Base-by-base conservation (phyloP, 2,797 vertebrate species). In the Benthosema pterotum region DNA sequence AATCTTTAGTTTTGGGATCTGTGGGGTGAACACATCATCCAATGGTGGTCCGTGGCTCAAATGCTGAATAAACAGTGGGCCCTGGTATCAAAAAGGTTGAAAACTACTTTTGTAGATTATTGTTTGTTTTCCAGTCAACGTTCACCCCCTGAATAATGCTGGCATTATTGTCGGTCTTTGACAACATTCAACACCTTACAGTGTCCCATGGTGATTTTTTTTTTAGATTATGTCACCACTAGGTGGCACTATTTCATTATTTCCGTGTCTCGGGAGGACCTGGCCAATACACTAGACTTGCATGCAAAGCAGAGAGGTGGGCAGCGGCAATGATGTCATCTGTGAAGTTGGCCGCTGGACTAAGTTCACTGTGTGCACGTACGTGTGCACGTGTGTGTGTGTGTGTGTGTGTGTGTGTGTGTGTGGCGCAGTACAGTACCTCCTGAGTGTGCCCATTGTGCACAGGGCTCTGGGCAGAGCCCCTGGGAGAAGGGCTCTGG, bases 371-470 rank as follows among this genome's bases (percentile, higher is more conserved):
- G 9, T 70, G 32, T 50, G 38, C 57, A 51, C 56, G 15, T 60
- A 19, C 5, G 38, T 58, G 50, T 3, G 8, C 12, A 11, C 38
- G 58, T 15, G 28, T 50, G 46, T 60, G 47, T 38, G 16, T 45
- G 55, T 57, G 42, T 19, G 16, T 45, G 45, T 49, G 57, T 61
- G 32, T 51, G 28, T 28, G 38, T 18, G 48, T 52, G 28, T 42
- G 32, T 15, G 43, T 45, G 18, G 19, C 46, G 22, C 25, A 22
- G 57, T 2, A 0, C 51, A 60, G 22, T 75, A 91, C 90, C 83
- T 74, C 84, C 64, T 67, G 63, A 3, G 63, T 13, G 67, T 85
- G 79, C 79, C 88, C 87, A 0, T 89, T 90, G 4, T 82, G 69
- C 53, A 80, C 52, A 2, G 84, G 82, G 72, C 80, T 87, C 13